Conservation (phyloP, 1,140 invertebrate species). For the Octopus sinensis region DNA sequence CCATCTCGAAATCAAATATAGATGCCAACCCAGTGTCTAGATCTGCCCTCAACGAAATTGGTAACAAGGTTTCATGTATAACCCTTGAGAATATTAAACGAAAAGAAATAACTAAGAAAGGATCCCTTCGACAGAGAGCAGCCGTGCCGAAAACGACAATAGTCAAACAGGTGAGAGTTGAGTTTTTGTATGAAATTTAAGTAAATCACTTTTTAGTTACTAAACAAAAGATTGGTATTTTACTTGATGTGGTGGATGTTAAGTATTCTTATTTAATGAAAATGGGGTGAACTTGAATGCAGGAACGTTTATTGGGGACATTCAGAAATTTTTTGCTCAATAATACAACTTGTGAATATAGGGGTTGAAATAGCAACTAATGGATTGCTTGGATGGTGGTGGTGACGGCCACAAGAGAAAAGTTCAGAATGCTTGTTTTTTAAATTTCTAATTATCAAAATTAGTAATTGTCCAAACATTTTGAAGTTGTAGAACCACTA, state of each 20-base stretch:
- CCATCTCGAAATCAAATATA: not conserved
- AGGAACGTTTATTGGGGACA: not conserved
- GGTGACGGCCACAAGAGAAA: too few relatives aligned
- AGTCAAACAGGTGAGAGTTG: not conserved
- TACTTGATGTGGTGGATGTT: not conserved
- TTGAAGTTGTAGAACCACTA: too few relatives aligned
- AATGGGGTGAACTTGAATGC: not conserved
- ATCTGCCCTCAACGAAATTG: constrained; percentile 50
- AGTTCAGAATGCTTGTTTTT: too few relatives aligned
- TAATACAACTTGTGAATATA: too few relatives aligned
- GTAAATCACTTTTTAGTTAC: not conserved
- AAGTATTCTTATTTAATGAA: not conserved
- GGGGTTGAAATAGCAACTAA: too few relatives aligned
- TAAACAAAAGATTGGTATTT: not conserved
- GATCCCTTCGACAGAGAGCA: not conserved
- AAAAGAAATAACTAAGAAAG: constrained; percentile 15
- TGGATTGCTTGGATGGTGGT: too few relatives aligned
- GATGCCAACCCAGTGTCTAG: constrained; percentile 12
- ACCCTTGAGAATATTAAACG: constrained; percentile 38
- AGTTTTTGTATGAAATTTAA: not conserved
- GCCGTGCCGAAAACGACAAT: not conserved
- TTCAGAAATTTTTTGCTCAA: not conserved
- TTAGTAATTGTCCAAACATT: too few relatives aligned
- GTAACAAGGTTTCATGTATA: constrained; percentile 49
- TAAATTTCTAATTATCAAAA: too few relatives aligned